Percentiles rank a stretch among this genome's conserved stretches.
Evolutionary conservation across 64 coral and sea anemone species (phyloP).

Genomic region (Pocillopora verrucosa): DNA sequence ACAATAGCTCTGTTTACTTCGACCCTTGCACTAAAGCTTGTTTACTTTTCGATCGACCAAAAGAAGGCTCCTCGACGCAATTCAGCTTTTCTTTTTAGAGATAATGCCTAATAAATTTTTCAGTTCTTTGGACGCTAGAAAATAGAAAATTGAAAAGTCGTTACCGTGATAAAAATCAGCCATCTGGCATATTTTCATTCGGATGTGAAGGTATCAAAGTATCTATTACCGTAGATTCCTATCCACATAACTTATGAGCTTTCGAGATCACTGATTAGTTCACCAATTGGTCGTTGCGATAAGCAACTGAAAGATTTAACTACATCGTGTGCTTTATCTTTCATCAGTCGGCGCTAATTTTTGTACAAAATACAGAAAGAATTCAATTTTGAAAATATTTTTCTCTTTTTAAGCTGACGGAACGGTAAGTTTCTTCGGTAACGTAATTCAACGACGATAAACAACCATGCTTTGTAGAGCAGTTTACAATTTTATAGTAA

Average conservation of each 20-base stretch:
- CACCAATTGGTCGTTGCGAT: slow-evolving; percentile 39
- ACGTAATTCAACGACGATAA: slow-evolving; percentile 8
- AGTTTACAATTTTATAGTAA: background rate
- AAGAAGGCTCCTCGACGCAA: background rate
- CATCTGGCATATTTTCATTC: background rate
- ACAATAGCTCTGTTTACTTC: background rate
- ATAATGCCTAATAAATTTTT: background rate
- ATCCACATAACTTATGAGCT: slow-evolving; percentile 16
- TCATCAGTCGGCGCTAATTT: background rate
- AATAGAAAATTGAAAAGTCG: background rate
- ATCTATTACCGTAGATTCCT: background rate
- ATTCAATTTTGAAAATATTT: background rate
- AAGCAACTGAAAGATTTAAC: slow-evolving; percentile 9
- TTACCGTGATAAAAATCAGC: slow-evolving; percentile 1
- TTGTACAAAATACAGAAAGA: background rate
- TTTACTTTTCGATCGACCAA: background rate
- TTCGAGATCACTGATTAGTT: slow-evolving; percentile 13
- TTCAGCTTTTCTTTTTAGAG: background rate
- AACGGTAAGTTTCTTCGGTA: background rate
- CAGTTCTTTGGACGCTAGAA: background rate
- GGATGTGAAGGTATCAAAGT: background rate
- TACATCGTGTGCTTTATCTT: background rate
- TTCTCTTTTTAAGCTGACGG: background rate
- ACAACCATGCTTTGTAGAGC: background rate
- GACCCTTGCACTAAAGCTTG: background rate